Conservation (phyloP, 2,888 invertebrate genomes). For the Macaria notata region DNA sequence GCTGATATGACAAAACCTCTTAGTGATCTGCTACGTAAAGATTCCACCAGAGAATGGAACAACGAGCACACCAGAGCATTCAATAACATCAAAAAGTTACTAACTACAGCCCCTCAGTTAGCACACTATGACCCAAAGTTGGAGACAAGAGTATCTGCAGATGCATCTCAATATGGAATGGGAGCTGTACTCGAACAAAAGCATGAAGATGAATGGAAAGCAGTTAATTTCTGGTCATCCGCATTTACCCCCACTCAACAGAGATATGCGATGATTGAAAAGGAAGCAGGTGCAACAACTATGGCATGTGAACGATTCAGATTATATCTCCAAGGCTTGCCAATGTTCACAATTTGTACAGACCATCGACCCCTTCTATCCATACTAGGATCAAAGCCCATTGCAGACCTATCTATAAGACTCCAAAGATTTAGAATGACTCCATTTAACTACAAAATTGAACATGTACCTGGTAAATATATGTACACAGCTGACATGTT, state of each 20-base stretch:
- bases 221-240: constrained; percentile 9
- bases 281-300: constrained; percentile 13
- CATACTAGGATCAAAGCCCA: constrained; percentile 4
- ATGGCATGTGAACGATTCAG: constrained; percentile 15
- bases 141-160: no score
- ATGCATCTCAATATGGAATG: constrained; percentile 8
- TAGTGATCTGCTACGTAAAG: constrained; percentile 7
- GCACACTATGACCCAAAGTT: no score
- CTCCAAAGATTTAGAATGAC: constrained; percentile 10
- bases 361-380: constrained; percentile 4
- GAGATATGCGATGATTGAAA: constrained; percentile 15
- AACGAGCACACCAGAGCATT: constrained; percentile 6
- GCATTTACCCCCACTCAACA: constrained; percentile 7
- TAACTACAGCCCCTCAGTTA: constrained; percentile 8
- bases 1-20: constrained; percentile 9
- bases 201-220: constrained; percentile 3
- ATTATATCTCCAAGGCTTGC: constrained; percentile 11
- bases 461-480: constrained; percentile 11
- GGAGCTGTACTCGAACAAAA: constrained; percentile 6
- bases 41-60: constrained; percentile 4
- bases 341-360: constrained; percentile 1
- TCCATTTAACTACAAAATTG: constrained; percentile 11
- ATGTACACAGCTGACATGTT: constrained; percentile 8
- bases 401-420: constrained; percentile 4
- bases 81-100: constrained; percentile 6